These are phyloP conservation scores for Chelonus formosanus DNA, from an alignment of 2,888 invertebrate genomes.

Conservation along the genomic window DNA sequence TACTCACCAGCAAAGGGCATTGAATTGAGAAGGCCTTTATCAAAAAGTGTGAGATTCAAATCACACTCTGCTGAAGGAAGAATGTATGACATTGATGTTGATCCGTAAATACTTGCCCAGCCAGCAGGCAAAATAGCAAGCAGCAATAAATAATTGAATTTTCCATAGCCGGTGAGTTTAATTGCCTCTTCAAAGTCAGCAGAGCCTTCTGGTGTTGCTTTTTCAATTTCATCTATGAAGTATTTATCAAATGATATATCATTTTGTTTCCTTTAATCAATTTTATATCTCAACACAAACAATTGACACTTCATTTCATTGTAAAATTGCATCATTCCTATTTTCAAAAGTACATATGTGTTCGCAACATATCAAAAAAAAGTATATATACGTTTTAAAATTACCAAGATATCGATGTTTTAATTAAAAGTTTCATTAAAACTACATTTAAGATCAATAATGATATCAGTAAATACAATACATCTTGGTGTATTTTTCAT, in stretches of 20 bases:
- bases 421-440: no score
- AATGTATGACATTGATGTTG: conserved; percentile 69
- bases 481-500: no score
- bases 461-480: no score
- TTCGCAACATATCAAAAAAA: no score
- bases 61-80: conserved; percentile 70
- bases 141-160: conserved; percentile 67
- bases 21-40: conserved; percentile 70
- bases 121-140: conserved; percentile 67
- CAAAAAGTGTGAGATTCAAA: conserved; percentile 65
- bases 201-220: conserved; percentile 48
- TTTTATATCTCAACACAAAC: no score
- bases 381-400: no score
- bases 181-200: conserved; percentile 59
- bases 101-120: conserved; percentile 68
- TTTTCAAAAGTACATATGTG: no score
- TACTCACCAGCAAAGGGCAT: conserved; percentile 68
- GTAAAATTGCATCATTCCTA: no score
- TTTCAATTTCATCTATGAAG: conserved; percentile 51
- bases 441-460: no score
- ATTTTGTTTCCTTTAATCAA: background rate
- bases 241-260: conserved; percentile 2
- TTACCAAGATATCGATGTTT: no score
- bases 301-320: conserved; percentile 5
- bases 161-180: conserved; percentile 65